Percentiles rank a stretch among this genome's conserved stretches.
These are phyloP conservation scores for Brienomyrus brachyistius DNA, from an alignment of 2,113 vertebrate species.

Conservation along the genomic window DNA sequence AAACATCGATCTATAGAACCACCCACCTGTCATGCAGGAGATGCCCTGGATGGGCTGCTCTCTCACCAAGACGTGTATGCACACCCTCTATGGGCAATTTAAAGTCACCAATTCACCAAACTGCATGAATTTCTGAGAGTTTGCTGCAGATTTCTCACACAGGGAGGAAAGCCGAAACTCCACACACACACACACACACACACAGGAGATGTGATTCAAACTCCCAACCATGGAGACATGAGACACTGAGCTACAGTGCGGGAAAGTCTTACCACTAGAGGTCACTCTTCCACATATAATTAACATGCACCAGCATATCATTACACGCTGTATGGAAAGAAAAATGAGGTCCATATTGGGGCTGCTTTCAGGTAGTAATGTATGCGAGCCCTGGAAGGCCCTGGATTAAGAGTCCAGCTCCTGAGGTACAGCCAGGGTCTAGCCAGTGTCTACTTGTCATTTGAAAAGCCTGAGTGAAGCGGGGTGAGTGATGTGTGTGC, in stretches of 20 bases:
- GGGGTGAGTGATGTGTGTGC: neutral
- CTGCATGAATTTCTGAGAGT: neutral
- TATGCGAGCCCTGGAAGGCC: neutral
- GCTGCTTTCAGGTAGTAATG: neutral
- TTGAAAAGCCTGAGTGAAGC: neutral
- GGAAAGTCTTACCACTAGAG: constrained; percentile 3
- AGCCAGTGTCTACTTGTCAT: neutral
- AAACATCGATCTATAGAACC: neutral
- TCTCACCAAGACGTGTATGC: neutral
- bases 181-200: neutral
- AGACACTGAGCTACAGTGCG: neutral
- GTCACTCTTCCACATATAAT: constrained; percentile 12
- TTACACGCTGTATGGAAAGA: neutral
- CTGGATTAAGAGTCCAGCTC: neutral
- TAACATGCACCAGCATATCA: neutral
- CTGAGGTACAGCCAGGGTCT: neutral
- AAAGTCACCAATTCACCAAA: neutral
- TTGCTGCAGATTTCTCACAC: neutral
- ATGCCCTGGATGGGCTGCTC: neutral
- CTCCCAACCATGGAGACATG: neutral
- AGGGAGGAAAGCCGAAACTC: neutral
- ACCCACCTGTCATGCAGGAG: neutral
- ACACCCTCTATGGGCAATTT: neutral
- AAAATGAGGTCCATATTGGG: neutral
- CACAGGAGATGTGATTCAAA: neutral